phyloP scores from a whole-genome alignment of 2,888 invertebrate genomes.

The Melanotus villosus region DNA sequence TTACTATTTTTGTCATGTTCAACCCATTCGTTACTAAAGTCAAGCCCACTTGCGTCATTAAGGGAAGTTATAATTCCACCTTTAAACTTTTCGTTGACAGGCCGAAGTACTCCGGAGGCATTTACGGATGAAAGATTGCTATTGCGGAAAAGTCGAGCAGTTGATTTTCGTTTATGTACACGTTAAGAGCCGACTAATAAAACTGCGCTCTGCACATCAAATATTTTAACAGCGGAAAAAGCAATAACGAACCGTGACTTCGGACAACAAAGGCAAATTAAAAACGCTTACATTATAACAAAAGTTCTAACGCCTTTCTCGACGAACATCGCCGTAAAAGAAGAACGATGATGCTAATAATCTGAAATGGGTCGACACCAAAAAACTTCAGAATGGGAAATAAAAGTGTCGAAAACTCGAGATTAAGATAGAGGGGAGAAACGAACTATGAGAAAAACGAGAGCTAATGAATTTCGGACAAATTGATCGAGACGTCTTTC shows the following conservation, averaged over 20 bases:
- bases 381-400: no score
- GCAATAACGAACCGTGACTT: slow-evolving; percentile 5
- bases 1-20: slow-evolving; percentile 10
- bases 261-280: background rate
- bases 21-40: slow-evolving; percentile 2
- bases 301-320: background rate
- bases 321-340: background rate
- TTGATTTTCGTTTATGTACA: background rate
- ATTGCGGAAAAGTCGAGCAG: background rate
- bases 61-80: slow-evolving; percentile 10
- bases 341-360: background rate
- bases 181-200: background rate
- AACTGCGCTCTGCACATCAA: background rate
- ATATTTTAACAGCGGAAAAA: background rate
- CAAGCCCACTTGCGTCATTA: slow-evolving; percentile 12
- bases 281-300: no score
- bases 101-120: background rate
- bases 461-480: slow-evolving; percentile 13
- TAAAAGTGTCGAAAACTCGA: background rate
- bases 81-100: slow-evolving; percentile 15
- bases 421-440: background rate
- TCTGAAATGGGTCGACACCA: background rate
- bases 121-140: slow-evolving; percentile 3
- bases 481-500: slow-evolving; percentile 18
- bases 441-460: background rate